Conservation (phyloP, 2,113 vertebrate species). For the Myiozetetes cayanensis region DNA sequence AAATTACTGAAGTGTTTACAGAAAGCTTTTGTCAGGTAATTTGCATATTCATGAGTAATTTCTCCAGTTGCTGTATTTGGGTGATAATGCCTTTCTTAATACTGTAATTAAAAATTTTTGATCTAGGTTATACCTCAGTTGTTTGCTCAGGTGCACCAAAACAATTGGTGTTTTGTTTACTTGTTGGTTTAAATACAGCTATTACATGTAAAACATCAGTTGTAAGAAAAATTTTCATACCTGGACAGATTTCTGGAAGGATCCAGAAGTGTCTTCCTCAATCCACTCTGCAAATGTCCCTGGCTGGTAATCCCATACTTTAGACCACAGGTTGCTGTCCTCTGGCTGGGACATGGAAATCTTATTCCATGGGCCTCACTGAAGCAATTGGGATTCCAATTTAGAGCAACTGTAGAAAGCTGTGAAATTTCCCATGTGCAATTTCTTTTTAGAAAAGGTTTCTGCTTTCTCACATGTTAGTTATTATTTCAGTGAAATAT, state of each 20-base stretch:
- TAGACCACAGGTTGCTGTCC: neutral
- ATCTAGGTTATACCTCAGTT: slow-evolving; percentile 1
- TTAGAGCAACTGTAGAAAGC: neutral
- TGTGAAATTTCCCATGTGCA: neutral
- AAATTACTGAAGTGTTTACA: slow-evolving; percentile 46
- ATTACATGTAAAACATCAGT: neutral
- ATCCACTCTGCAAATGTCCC: neutral
- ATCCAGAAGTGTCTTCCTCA: neutral
- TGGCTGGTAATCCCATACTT: neutral
- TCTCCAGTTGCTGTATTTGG: slow-evolving; percentile 44
- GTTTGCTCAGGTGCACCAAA: neutral
- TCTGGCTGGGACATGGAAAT: neutral
- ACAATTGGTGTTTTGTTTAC: neutral
- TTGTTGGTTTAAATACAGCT: neutral
- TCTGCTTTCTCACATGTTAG: neutral
- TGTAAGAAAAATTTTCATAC: neutral
- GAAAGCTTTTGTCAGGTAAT: slow-evolving; percentile 35
- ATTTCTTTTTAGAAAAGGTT: neutral
- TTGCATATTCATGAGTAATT: slow-evolving; percentile 48
- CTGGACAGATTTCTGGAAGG: neutral
- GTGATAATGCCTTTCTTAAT: slow-evolving; percentile 45
- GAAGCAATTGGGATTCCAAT: neutral
- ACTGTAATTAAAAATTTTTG: slow-evolving; percentile 12
- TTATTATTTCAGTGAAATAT: neutral
- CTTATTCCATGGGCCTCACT: neutral